Evolutionary conservation across 1,140 invertebrate species (phyloP).

Genomic region (Asobara japonica): DNA sequence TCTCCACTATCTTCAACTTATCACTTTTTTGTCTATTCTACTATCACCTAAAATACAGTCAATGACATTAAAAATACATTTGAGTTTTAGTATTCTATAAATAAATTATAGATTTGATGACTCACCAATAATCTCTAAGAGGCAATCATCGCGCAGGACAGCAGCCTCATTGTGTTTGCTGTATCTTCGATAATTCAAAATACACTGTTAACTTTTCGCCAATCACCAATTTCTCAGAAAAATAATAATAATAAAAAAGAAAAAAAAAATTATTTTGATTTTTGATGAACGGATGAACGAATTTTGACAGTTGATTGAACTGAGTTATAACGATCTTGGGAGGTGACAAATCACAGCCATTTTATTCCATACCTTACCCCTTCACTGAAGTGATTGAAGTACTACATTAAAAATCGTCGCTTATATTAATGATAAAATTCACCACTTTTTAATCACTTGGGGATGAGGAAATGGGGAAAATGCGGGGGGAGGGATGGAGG

Average conservation of each 20-base stretch:
- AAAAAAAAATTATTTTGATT: not conserved
- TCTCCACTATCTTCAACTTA: conserved; percentile 2
- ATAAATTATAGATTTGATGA: not conserved
- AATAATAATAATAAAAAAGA: not conserved
- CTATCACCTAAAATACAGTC: not conserved
- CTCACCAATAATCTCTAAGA: not conserved
- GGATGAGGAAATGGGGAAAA: not conserved
- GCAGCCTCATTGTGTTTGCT: not conserved
- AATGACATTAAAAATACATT: not conserved
- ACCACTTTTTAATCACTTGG: not conserved
- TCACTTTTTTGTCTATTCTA: not conserved
- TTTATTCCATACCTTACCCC: conserved; percentile 38
- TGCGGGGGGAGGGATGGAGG: not conserved
- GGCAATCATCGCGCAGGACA: not conserved
- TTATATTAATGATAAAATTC: not conserved
- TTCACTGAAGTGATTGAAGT: not conserved
- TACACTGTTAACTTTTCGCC: not conserved
- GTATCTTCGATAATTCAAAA: not conserved
- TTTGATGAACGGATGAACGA: not conserved
- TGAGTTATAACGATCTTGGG: not conserved
- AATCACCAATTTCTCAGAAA: not conserved
- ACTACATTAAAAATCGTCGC: not conserved
- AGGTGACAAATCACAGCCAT: conserved; percentile 47
- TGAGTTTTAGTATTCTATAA: not conserved
- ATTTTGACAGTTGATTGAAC: not conserved